Evolutionary conservation across 2,888 invertebrate genomes (phyloP), one percentile per base, ranked within the genome.

Genomic region (Chloroclysta siterata): DNA sequence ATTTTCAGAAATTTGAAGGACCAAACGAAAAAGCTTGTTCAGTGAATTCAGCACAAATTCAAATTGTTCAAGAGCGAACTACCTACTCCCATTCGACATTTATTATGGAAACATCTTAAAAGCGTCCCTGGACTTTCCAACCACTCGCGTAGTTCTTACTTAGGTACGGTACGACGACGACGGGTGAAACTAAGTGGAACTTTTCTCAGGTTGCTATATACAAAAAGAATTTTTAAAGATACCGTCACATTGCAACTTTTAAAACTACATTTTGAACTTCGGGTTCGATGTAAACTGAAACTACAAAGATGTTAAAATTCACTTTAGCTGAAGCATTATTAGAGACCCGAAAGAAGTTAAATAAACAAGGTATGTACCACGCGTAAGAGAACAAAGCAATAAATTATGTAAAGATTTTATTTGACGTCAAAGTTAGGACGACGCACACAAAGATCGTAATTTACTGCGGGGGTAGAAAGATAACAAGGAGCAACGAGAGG

Each of bases 171-270:
- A 81, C 84, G 81, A 77, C 80, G 81, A 78, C 79, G 81, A 75
- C 83, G 80, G 77, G 80, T 79, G 82, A 86, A 90, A 89, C 90
- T 87, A 87, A 88, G 88, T 85, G 85, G 84, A 90, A 90, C 87
- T 89, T 89, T 85, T 82, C 82, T 83, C 86, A 87, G 85, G 88
- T 88, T 81, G 84, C 76, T 81, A 81, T 78, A 81, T 78, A 85
- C 86, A 89, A 89, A 90, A 90, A 88, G 85, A 89, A 88, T 88
- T 87, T 83, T 88, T 83, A 87, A 88, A 86, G 70, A 69, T 82
- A 81, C 83, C 65, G 81, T 75, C 80, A 74, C 81, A 78, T 82
- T 76, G 80, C 77, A 84, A 82, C 77, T 84, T 79, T 74, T 74
- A 76, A 84, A 77, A 81, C 77, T 77, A 78, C 76, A 77, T 80